These are phyloP conservation scores for Lepus americanus DNA, from an alignment of 2,113 vertebrate species.

Conservation along the genomic window DNA sequence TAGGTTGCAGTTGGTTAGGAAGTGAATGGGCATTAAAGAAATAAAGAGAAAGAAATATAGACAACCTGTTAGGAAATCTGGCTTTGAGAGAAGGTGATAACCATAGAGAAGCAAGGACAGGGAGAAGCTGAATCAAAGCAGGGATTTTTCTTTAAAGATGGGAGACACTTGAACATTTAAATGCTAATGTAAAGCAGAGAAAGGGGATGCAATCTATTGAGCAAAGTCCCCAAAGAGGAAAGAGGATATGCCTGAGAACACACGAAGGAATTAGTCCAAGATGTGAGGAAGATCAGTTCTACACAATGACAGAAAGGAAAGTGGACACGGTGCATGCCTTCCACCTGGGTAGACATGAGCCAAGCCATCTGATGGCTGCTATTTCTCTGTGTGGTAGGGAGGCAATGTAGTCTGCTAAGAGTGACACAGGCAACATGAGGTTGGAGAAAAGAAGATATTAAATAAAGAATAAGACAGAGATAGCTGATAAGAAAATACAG, in stretches of 20 bases:
- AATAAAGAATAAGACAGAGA: background rate
- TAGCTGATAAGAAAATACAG: background rate
- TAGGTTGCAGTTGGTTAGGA: background rate
- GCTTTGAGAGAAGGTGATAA: conserved; percentile 2
- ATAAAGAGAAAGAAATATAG: background rate
- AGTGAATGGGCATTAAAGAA: background rate
- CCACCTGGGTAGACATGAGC: no score
- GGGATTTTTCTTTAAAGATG: background rate
- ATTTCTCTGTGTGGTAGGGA: background rate
- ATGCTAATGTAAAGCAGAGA: background rate
- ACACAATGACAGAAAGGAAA: background rate
- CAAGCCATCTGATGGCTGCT: background rate
- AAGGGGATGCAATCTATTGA: background rate
- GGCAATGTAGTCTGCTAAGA: background rate
- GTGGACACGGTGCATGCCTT: background rate
- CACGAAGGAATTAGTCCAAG: background rate
- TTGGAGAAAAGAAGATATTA: background rate
- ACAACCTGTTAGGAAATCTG: background rate
- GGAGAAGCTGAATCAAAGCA: background rate
- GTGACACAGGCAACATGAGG: background rate
- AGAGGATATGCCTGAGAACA: conserved; percentile 41
- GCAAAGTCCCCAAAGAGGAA: conserved; percentile 18
- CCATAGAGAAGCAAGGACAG: background rate
- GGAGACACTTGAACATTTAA: background rate
- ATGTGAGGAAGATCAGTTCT: background rate